Conservation (phyloP, 2,797 vertebrate genomes). For the Ciconia nigra region DNA sequence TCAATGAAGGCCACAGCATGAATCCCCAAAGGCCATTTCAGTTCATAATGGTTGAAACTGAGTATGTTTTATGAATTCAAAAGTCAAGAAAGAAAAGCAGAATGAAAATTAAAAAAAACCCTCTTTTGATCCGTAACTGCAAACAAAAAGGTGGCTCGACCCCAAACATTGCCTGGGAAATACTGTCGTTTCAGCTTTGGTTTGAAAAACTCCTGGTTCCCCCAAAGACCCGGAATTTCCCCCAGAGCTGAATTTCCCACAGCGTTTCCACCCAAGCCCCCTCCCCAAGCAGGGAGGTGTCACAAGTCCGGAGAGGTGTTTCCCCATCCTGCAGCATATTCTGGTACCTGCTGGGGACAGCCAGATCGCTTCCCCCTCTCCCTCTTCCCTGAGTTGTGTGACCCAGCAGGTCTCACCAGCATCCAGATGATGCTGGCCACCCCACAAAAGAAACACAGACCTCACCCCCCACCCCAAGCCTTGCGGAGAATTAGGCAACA, state of each 20-base stretch:
- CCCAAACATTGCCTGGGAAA: not conserved
- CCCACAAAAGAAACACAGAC: fast-evolving
- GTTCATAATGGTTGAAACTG: not conserved
- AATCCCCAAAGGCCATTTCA: not conserved
- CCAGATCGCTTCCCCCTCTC: not conserved
- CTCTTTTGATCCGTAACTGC: not conserved
- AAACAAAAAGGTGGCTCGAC: not conserved
- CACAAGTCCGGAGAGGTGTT: fast-evolving
- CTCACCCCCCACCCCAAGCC: not conserved
- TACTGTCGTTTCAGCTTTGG: not conserved
- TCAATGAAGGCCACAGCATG: fast-evolving
- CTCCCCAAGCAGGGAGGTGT: not conserved
- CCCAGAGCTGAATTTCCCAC: not conserved
- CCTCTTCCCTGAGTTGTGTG: fast-evolving
- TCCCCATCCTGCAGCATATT: not conserved
- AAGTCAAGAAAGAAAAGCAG: not conserved
- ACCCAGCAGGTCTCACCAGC: not conserved
- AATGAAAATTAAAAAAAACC: not conserved
- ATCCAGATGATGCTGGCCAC: not conserved
- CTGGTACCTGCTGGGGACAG: not conserved
- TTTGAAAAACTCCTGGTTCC: not conserved
- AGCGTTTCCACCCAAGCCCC: not conserved
- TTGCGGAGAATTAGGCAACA: not conserved
- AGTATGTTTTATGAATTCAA: not conserved
- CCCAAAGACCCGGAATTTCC: not conserved